These are phyloP conservation scores for Gobius niger DNA, from an alignment of 2,113 vertebrate genomes.

Conservation along the genomic window DNA sequence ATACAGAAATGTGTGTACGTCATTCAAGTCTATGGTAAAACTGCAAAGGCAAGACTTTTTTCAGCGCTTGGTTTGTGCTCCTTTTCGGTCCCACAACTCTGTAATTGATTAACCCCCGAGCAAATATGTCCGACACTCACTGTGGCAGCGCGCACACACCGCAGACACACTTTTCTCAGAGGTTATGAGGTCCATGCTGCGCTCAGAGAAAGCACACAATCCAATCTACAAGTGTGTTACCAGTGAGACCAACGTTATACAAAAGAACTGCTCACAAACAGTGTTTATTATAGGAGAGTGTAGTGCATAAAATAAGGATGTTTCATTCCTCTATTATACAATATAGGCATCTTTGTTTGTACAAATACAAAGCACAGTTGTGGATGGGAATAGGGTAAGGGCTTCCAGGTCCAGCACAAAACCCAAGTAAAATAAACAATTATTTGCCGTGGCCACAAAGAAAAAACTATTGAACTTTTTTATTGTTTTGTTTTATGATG, in stretches of 20 bases:
- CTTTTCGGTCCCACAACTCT: conserved; percentile 37
- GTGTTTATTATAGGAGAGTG: neutral
- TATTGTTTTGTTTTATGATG: too few relatives aligned
- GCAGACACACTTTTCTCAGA: conserved; percentile 40
- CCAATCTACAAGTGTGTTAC: conserved; percentile 20
- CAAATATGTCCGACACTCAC: conserved; percentile 69
- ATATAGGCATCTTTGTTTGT: too few relatives aligned
- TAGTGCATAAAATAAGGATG: too few relatives aligned
- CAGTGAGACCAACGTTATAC: neutral
- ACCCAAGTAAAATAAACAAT: too few relatives aligned
- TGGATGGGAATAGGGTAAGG: too few relatives aligned
- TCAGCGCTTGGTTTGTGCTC: conserved; percentile 45
- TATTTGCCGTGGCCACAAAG: too few relatives aligned
- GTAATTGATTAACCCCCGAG: conserved; percentile 77
- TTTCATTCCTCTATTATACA: too few relatives aligned
- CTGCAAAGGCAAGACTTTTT: conserved; percentile 31
- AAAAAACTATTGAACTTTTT: too few relatives aligned
- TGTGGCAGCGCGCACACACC: conserved; percentile 48
- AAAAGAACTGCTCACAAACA: neutral
- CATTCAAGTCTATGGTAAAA: conserved; percentile 18
- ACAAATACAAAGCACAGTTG: too few relatives aligned
- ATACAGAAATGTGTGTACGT: conserved; percentile 21
- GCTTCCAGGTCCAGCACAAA: too few relatives aligned
- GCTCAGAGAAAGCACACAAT: conserved; percentile 41
- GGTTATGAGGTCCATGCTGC: conserved; percentile 59